Evolutionary conservation across 2,888 invertebrate species (phyloP), one percentile per base, ranked within the genome.

Genomic region (Cataglyphis livida): DNA sequence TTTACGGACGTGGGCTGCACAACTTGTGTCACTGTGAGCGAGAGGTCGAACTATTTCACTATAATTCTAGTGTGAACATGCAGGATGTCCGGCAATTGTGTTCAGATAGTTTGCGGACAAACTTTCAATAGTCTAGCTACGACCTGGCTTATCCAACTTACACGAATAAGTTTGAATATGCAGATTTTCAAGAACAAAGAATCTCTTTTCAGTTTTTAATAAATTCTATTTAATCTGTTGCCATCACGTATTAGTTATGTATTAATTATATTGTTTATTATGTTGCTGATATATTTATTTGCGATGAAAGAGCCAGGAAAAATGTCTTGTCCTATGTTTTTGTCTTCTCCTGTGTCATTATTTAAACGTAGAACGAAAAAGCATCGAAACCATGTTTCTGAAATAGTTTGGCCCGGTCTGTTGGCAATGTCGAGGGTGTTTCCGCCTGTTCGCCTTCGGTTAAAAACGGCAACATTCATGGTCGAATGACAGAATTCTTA

Each of bases 391-490:
- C 28, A 75, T 64, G 5, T 66, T 38, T 66, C 76, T 28, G 54
- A 76, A 66, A 76, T 76, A 66, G 28, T 54, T 66, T 76, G 76
- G 76, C 66, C 28, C 66, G 38, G 66, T 66, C 54, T 38, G 51
- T 66, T 76, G 76, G 76, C 76, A 76, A 66, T 76, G 76, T 66
- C 76, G 54, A 25, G 38, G 28, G 2, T 15, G 15, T 75, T 65
- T 75, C 75, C 75, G 51, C 5, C 25, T 66, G 66, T 66, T 66
- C 38, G 54, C 38, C 15, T 66, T n/a, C 54, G 54, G 51, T 76
- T 76, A 76, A 76, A 76, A 66, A 76, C 54, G 9, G 38, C n/a
- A 66, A 54, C 76, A 66, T 76, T 76, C 54, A 76, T 28, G 66
- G 66, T 75, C 64, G 75, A 28, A 64, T 66, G 54, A 66, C 12